A percentile compares a stretch with the other conserved stretches of the same genome.
Evolutionary conservation across 2,797 vertebrate genomes (phyloP).

Genomic region (Knipowitschia caucasica): DNA sequence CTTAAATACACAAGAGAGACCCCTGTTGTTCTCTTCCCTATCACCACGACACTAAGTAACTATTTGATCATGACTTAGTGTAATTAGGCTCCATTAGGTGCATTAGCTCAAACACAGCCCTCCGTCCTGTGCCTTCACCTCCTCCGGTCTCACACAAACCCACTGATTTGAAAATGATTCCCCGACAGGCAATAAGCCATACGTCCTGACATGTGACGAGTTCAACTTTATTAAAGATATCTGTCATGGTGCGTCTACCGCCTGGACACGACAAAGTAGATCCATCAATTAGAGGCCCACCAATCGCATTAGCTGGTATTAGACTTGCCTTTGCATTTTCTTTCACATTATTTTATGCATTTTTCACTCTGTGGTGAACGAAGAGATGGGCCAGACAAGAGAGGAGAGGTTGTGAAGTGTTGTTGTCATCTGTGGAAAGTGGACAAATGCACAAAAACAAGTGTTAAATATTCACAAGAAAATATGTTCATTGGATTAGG

Average conservation of each 20-base stretch:
- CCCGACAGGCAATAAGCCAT: constrained; percentile 58
- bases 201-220: constrained; percentile 58
- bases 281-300: constrained; percentile 57
- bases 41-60: constrained; percentile 23
- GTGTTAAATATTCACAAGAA: too few species aligned
- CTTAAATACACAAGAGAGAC: background rate
- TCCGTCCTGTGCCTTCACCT: constrained; percentile 29
- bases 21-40: background rate
- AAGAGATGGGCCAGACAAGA: constrained; percentile 29
- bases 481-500: too few species aligned
- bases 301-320: constrained; percentile 56
- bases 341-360: constrained; percentile 60
- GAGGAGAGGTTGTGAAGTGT: constrained; percentile 3
- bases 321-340: constrained; percentile 52
- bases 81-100: constrained; percentile 40
- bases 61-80: constrained; percentile 34
- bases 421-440: background rate
- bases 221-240: constrained; percentile 74
- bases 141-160: constrained; percentile 33
- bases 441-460: constrained; percentile 11
- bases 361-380: constrained; percentile 53
- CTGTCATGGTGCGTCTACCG: constrained; percentile 64
- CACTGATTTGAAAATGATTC: constrained; percentile 59
- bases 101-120: constrained; percentile 25
- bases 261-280: constrained; percentile 61